phyloP scores from a whole-genome alignment of 2,888 invertebrate species.

The Phoronis australis region DNA sequence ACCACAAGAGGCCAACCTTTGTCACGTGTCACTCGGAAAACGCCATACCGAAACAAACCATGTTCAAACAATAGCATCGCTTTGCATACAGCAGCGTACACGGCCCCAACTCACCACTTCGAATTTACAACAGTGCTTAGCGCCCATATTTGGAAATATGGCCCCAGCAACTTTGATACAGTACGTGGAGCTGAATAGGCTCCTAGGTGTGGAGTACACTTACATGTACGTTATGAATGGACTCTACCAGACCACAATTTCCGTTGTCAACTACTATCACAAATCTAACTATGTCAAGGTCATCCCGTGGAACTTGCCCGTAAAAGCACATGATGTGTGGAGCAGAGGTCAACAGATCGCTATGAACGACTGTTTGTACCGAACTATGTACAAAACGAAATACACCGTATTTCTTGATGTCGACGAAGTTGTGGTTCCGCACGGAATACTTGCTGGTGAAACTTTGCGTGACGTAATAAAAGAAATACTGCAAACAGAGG shows the following conservation, averaged over 20 bases:
- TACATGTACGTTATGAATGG: constrained; percentile 37
- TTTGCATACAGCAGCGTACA: background rate
- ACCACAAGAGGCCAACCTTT: constrained; percentile 11
- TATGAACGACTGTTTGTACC: constrained; percentile 49
- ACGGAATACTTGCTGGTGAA: constrained; percentile 15
- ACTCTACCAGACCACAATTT: too few relatives aligned
- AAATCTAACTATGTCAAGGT: constrained; percentile 23
- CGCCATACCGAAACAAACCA: background rate
- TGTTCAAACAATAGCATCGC: background rate
- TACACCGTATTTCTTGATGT: constrained; percentile 44
- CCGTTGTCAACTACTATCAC: constrained; percentile 26
- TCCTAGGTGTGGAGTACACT: constrained; percentile 37
- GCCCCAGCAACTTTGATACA: constrained; percentile 35
- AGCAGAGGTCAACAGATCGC: constrained; percentile 45
- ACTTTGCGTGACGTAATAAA: constrained; percentile 18
- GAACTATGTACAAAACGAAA: constrained; percentile 33
- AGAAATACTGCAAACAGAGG: constrained; percentile 3
- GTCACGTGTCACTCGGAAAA: background rate
- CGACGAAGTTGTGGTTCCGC: constrained; percentile 49
- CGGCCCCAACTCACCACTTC: constrained; percentile 1
- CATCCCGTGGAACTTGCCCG: constrained; percentile 37
- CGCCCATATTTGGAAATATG: constrained; percentile 44
- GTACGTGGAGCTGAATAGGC: constrained; percentile 40
- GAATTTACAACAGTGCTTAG: constrained; percentile 38
- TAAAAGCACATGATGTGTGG: constrained; percentile 32